Conservation (phyloP, 2,797 vertebrate genomes). For the Enteromius radiatus region DNA sequence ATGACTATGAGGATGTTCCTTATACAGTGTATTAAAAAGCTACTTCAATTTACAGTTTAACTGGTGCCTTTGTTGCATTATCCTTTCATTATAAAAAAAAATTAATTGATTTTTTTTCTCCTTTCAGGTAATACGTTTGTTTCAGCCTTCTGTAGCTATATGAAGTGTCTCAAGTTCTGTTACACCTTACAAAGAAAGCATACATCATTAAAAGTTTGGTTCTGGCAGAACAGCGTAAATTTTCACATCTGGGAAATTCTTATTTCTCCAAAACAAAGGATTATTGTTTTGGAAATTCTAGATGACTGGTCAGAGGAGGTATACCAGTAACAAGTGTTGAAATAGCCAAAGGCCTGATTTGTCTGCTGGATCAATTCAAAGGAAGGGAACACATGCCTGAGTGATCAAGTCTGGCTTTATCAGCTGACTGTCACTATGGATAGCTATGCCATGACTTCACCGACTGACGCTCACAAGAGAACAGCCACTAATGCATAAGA, state of each 20-base stretch:
- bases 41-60: background rate
- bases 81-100: background rate
- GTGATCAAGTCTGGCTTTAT: slow-evolving; percentile 62
- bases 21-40: background rate
- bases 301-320: background rate
- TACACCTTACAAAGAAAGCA: background rate
- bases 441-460: slow-evolving; percentile 56
- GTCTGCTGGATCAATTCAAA: slow-evolving; percentile 72
- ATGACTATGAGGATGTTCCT: background rate
- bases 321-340: slow-evolving; percentile 1
- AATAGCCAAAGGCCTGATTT: slow-evolving; percentile 72
- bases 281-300: slow-evolving; percentile 20
- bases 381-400: slow-evolving; percentile 71
- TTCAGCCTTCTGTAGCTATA: background rate
- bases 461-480: slow-evolving; percentile 59
- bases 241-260: slow-evolving; percentile 24
- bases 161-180: background rate
- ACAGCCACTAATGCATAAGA: slow-evolving; percentile 55
- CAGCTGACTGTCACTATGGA: slow-evolving; percentile 40
- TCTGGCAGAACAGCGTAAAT: background rate
- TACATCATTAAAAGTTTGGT: slow-evolving; percentile 8
- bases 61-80: background rate
- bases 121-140: background rate
- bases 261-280: slow-evolving; percentile 38
- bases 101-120: background rate